Base-by-base conservation (phyloP, 2,888 invertebrate species). In the Cotesia congregata region DNA sequence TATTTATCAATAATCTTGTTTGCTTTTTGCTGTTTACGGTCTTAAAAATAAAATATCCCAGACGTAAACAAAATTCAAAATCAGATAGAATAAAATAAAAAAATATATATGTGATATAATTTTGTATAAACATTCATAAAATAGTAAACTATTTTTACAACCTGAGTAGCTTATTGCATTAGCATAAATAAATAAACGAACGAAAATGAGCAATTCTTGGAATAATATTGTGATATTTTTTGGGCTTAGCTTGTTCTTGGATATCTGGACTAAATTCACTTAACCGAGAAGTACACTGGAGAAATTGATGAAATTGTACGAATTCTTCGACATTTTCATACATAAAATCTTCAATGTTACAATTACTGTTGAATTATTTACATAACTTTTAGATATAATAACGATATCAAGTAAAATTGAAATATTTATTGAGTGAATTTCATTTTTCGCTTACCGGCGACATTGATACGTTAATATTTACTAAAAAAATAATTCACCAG, bases 161-260 rank as follows among this genome's bases (percentile, higher is more conserved):
- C 1, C 7, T 20, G 62, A 62, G 17, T 62, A 62, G 38, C 12
- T 40, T 62, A 38, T 40, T n/a, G 5, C 17, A 62, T 62, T 30
- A 20, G 15, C 39, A 59, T 70, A 61, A 60, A 40, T 70, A 61
- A 60, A 40, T 39, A 1, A 17, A 62, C 15, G 6, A 6, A 15
- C 5, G 61, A 62, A 62, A 62, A 72, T 72, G 61, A 62, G 17
- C 39, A 6, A 40, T 61, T 17, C 30, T 65, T 62, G 72, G 61
- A 72, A 72, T 72, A 62, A 72, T 62, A 72, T 17, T 9, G n/a
- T 62, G 39, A 15, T 72, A 62, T 62, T 72, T 72, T 62, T 62
- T 9, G 6, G 3, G 62, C 61, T 39, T 62, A 15, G 9, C 30
- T 61, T 62, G 17, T 62, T 39, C 61, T 9, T 1, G 15, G 17